Percentiles rank a stretch among this genome's conserved stretches.
Conservation (phyloP, 2,797 vertebrate genomes). For the Enteromius argenteus region DNA sequence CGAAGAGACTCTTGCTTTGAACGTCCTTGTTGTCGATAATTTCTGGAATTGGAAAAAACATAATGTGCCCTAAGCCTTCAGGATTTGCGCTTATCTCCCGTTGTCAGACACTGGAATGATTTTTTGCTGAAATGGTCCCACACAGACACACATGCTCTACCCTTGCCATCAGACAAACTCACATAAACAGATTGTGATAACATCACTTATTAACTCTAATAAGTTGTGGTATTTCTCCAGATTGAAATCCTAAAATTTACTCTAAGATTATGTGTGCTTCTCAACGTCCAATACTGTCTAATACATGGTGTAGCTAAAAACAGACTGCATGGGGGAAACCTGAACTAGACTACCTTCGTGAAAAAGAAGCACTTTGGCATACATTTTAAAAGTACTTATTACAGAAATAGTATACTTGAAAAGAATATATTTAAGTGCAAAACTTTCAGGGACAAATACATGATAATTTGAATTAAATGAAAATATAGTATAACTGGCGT, state of each 20-base stretch:
- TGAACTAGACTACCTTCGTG: neutral
- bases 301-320: neutral
- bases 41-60: constrained; percentile 57
- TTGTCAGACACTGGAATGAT: constrained; percentile 36
- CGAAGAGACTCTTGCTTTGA: constrained; percentile 15
- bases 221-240: neutral
- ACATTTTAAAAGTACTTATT: neutral
- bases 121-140: constrained; percentile 28
- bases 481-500: neutral
- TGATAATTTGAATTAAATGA: neutral
- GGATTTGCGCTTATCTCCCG: constrained; percentile 39
- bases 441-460: neutral
- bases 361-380: neutral
- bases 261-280: neutral
- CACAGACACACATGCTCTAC: constrained; percentile 3
- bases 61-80: constrained; percentile 28
- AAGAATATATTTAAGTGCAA: neutral
- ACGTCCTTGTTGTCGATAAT: constrained; percentile 66
- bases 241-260: constrained; percentile 5
- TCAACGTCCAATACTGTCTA: neutral
- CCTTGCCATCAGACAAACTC: constrained; percentile 25
- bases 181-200: constrained; percentile 27
- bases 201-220: constrained; percentile 1
- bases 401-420: neutral
- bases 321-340: neutral